Evolutionary conservation across 2,888 invertebrate genomes (phyloP), one percentile per base, ranked within the genome.

Genomic region (Blastobasis adustella): DNA sequence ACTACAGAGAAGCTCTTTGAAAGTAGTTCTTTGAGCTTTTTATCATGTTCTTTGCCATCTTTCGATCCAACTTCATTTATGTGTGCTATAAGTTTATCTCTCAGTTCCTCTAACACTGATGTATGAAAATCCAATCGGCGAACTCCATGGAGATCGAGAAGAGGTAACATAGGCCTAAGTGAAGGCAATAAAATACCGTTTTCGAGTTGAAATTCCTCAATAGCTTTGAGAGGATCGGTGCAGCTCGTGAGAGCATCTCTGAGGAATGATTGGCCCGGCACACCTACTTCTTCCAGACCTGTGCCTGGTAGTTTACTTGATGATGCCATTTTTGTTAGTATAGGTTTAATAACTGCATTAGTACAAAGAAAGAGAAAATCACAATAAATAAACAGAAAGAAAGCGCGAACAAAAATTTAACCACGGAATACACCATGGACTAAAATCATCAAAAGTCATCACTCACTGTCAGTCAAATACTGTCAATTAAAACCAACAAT

Each of bases 141-240:
- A 0, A 98, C 96, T 4, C 96, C 97, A 73, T 98, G 98, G 36
- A 99, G 90, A 80, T 99, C 99, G 7, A 99, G 89, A 10, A 99
- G 85, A 0, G 98, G 98, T 55, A 99, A 79, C 94, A 98, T 98
- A 10, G 98, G 98, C 48, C 97, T 90, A 48, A 99, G 81, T 0
- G 98, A 98, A 1, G 98, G 98, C 47, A 98, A 82, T 52, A 97
- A 84, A 65, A 98, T 96, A 43, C 96, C 96, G 90, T 98, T 97
- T 80, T 96, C 95, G 46, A 96, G 88, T 92, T 98, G 98, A 89
- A 99, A 99, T 79, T 98, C 98, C 90, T 98, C 98, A 58, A 99
- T 99, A n/a, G 98, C 98, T 86, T 97, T 97, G 43, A 98, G 78
- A 8, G 98, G 98, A 86, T 99, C 98, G 0, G 97, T 96, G 74